phyloP scores from a whole-genome alignment of 2,888 invertebrate genomes.

The Apodemia duryi region DNA sequence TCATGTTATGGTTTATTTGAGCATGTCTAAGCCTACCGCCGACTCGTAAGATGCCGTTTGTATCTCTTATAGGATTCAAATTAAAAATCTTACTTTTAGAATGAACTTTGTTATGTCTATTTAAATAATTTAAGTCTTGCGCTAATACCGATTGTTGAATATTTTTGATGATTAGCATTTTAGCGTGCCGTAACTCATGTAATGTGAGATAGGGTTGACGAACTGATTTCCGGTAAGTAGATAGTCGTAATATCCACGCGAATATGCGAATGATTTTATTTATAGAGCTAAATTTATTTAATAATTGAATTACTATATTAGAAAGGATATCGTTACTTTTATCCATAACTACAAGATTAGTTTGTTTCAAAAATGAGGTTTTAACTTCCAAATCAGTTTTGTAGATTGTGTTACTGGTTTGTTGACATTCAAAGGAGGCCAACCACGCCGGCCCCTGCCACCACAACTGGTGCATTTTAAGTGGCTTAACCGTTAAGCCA shows the following conservation, averaged over 20 bases:
- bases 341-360: no score
- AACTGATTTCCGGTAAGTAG: neutral
- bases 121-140: neutral
- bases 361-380: neutral
- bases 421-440: slow-evolving; percentile 18
- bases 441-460: slow-evolving; percentile 20
- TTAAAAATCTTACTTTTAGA: neutral
- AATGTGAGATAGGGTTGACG: neutral
- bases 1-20: no score
- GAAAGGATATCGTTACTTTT: neutral
- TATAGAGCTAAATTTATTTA: neutral
- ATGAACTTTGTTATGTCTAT: neutral
- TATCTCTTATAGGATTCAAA: neutral
- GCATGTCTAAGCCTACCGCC: neutral
- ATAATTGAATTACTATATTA: neutral
- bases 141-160: neutral
- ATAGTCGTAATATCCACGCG: neutral
- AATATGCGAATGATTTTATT: neutral
- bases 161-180: neutral
- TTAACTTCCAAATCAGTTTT: neutral
- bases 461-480: slow-evolving; percentile 18
- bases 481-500: slow-evolving; percentile 22
- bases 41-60: neutral
- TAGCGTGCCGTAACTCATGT: neutral
- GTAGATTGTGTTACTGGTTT: neutral